Evolutionary conservation across 30 jellyfish, hydroid and myxozoan genomes (phyloP).

Genomic region (Haliclystus octoradiatus): DNA sequence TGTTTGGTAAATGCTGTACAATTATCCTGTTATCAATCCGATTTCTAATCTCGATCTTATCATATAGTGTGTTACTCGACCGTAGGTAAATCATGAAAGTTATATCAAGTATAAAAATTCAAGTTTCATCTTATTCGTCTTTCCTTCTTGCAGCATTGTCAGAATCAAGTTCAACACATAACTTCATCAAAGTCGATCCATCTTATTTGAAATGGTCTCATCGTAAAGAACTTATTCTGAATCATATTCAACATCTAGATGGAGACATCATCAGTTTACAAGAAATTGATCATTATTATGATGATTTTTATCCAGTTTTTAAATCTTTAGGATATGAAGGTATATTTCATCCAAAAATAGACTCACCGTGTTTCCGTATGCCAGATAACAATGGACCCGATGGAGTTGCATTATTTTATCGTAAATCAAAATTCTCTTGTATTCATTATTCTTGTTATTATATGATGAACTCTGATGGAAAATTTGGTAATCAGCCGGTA

Average conservation of each 20-base stretch:
- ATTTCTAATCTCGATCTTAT: no score
- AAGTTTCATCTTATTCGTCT: no score
- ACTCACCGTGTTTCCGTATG: constrained; percentile 59
- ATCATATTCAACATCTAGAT: constrained; percentile 22
- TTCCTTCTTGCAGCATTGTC: constrained; percentile 30
- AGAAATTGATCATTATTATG: constrained; percentile 84
- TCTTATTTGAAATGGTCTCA: constrained; percentile 41
- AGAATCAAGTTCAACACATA: constrained; percentile 25
- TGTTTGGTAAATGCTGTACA: no score
- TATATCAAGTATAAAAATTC: no score
- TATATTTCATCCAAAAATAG: constrained; percentile 42
- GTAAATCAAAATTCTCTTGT: constrained; percentile 10
- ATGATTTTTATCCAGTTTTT: constrained; percentile 45
- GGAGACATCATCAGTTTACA: constrained; percentile 66
- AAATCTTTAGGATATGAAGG: constrained; percentile 35
- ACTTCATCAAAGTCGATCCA: constrained; percentile 45
- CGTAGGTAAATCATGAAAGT: no score
- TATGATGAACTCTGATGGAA: constrained; percentile 34
- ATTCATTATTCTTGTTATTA: constrained; percentile 13
- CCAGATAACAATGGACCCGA: constrained; percentile 72
- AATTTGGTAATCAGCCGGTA: constrained; percentile 51
- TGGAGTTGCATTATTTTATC: constrained; percentile 66
- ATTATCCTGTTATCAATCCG: no score
- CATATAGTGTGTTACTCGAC: no score
- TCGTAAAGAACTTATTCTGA: constrained; percentile 39